A percentile compares a stretch with the other conserved stretches of the same genome.
These are phyloP conservation scores for Clytia hemisphaerica DNA, from an alignment of 30 jellyfish, hydroid and myxozoan species.

Conservation along the genomic window DNA sequence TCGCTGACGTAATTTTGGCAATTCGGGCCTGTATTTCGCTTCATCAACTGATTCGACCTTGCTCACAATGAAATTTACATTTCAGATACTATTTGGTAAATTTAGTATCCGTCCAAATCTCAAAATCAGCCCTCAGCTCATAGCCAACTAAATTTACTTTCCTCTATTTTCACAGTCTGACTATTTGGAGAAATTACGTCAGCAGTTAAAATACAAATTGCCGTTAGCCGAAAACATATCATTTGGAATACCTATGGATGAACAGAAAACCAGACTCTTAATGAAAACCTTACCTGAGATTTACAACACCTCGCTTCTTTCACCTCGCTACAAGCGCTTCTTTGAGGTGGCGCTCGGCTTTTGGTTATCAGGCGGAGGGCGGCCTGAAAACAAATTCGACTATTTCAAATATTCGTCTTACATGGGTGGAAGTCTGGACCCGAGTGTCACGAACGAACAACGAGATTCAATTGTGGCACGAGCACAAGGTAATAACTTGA, in stretches of 20 bases:
- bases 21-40: too few relatives aligned
- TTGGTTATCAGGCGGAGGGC: constrained; percentile 91
- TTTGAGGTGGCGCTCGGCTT: constrained; percentile 92
- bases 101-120: too few relatives aligned
- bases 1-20: too few relatives aligned
- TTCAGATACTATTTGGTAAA: too few relatives aligned
- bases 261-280: constrained; percentile 21
- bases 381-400: constrained; percentile 55
- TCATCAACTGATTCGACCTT: too few relatives aligned
- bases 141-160: too few relatives aligned
- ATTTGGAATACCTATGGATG: constrained; percentile 66
- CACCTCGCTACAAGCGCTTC: constrained; percentile 49
- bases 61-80: too few relatives aligned
- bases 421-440: constrained; percentile 87
- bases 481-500: constrained; percentile 72
- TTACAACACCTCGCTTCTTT: constrained; percentile 52
- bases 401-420: constrained; percentile 61
- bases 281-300: constrained; percentile 68
- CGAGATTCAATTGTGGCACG: constrained; percentile 34
- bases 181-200: too few relatives aligned
- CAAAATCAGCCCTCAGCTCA: too few relatives aligned
- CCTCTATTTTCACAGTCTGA: too few relatives aligned
- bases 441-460: constrained; percentile 33
- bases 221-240: constrained; percentile 35
- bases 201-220: too few relatives aligned